Base-by-base conservation (phyloP, 2,113 vertebrate genomes). In the Rissa tridactyla region DNA sequence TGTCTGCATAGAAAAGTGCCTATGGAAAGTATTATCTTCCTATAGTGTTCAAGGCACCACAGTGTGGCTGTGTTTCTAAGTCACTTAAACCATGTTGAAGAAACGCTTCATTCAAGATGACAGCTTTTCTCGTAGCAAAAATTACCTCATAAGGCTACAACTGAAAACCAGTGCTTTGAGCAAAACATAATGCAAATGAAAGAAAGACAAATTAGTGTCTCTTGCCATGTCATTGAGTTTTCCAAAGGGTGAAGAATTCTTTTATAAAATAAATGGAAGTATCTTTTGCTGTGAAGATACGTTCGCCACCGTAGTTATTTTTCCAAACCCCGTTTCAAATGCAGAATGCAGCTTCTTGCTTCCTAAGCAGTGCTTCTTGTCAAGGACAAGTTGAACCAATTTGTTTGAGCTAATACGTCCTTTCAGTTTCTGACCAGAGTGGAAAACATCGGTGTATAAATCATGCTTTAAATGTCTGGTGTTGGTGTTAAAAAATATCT, bases 381-480 rank as follows among this genome's bases (percentile, higher is more conserved):
- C 88, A 95, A 92, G 83, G 86, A 75, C 88, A 92, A 86, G 16
- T n/a, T 51, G 72, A 96, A 84, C 20, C 42, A n/a, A 66, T 86
- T 81, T 64, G 13, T 86, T 61, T 84, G 46, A 88, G n/a, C 25
- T 94, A 71, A 95, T 92, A 80, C 44, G 12, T 54, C 22, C 80
- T 91, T 84, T 75, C 73, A 47, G n/a, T 71, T 94, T 86, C 80
- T 94, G 88, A 70, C 36, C 52, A 62, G 86, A 91, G 88, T 57
- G 36, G 46, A 52, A 91, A 86, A 11, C 40, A 57, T 4, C 60
- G n/a, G 19, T 19, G 2, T 92, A 86, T 69, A 73, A 86, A 91
- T 2, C 16, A 11, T 70, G 36, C 21, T 84, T 83, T 38, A 69
- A 80, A 61, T 47, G 14, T 12, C 52, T 60, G 12, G 7, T 36